Conservation (phyloP, 2,113 vertebrate species). For the Arvicanthis niloticus region DNA sequence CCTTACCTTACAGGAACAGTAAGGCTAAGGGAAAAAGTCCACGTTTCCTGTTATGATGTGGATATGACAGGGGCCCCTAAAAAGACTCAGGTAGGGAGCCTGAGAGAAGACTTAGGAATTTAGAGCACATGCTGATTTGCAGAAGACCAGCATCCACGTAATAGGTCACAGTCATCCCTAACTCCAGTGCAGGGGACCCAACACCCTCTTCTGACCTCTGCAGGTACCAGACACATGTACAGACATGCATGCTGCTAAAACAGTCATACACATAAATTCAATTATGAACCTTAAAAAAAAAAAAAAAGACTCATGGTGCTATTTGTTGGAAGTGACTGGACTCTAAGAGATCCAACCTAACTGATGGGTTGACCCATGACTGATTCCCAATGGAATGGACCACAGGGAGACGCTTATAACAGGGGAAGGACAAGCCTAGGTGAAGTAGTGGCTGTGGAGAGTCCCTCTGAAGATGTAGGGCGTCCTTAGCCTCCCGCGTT, state of each 20-base stretch:
- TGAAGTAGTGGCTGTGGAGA: neutral
- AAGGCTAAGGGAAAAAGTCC: conserved; percentile 3
- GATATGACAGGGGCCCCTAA: neutral
- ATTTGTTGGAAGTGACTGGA: neutral
- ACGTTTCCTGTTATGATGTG: neutral
- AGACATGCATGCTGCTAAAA: neutral
- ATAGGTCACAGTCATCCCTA: neutral
- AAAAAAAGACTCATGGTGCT: neutral
- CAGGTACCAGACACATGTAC: neutral
- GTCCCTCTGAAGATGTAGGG: neutral
- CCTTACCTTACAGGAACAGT: neutral
- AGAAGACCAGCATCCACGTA: neutral
- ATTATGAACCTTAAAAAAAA: neutral
- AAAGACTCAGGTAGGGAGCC: neutral
- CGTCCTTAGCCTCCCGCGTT: neutral
- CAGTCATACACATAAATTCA: neutral
- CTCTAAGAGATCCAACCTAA: neutral
- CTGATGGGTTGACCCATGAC: neutral
- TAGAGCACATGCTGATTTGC: neutral
- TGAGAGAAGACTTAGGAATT: neutral
- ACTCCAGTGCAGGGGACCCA: neutral
- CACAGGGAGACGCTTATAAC: neutral
- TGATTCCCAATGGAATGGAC: neutral
- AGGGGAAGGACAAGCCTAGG: too few species aligned
- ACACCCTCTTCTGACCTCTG: neutral